Evolutionary conservation across 2,888 invertebrate genomes (phyloP), one percentile per base, ranked within the genome.

Genomic region (Nephrotoma appendiculata): DNA sequence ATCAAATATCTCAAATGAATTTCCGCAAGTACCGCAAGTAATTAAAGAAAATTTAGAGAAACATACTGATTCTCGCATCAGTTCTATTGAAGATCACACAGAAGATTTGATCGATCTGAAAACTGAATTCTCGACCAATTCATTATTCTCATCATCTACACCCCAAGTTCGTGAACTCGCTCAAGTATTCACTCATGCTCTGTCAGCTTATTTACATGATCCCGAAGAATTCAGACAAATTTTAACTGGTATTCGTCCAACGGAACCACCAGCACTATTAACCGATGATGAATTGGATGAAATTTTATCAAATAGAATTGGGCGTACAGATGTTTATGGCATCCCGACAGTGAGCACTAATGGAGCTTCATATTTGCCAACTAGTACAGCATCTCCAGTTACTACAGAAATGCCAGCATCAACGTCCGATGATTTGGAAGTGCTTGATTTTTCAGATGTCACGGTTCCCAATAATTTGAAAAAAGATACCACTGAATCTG

Each of bases 151-250:
- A 89, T 92, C 89, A 4, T 90, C 90, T 89, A 89, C 91, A 88
- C 93, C 95, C n/a, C 93, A 95, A 91, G 93, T 96, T 0, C 93
- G 96, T 86, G 96, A 96, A 90, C 91, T 97, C 5, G 97, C 97
- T 0, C 95, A 96, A 91, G 96, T 97, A 4, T 97, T 97, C 89
- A 96, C 96, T 0, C 95, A 96, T 89, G 97, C 96, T 0, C 91
- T 97, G 15, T 95, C 96, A 0, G 96, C 96, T 0, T 97, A 97
- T 89, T 92, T 97, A 5, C 95, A 96, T 90, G 95, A 97, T 90
- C 97, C 97, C 0, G 94, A 95, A n/a, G 94, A 94, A 86, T 97
- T 97, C 89, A 94, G 95, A 88, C 95, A 94, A 89, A 95, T 95
- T 31, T 90, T 97, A 31, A 95, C 95, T 6, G 95, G 96, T 88